Evolutionary conservation across 1,140 invertebrate genomes (phyloP).

Genomic region (Solenopsis invicta): DNA sequence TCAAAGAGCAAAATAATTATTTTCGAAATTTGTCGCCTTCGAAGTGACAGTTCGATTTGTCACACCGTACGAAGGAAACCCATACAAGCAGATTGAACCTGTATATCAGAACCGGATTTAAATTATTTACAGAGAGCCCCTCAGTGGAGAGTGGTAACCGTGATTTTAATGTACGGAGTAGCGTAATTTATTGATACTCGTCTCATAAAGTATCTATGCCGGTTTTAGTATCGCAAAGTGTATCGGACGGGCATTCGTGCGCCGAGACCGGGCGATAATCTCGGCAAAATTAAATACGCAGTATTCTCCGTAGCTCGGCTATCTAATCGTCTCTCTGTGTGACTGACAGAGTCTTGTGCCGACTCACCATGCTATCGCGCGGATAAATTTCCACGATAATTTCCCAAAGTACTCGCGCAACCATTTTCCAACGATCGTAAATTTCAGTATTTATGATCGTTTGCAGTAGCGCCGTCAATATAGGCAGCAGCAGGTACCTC

Average conservation of each 20-base stretch:
- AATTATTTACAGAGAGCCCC: neutral
- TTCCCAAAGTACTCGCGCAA: constrained; percentile 32
- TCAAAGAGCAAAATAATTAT: too few species aligned
- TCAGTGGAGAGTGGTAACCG: neutral
- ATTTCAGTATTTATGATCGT: neutral
- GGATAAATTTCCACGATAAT: constrained; percentile 62
- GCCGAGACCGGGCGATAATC: constrained; percentile 61
- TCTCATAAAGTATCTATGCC: constrained; percentile 1
- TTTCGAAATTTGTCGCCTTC: too few species aligned
- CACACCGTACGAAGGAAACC: neutral
- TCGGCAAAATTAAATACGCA: constrained; percentile 70
- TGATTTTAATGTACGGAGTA: neutral
- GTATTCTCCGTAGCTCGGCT: constrained; percentile 58
- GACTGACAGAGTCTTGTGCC: constrained; percentile 48
- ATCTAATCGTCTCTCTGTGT: constrained; percentile 71
- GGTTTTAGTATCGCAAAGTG: constrained; percentile 9
- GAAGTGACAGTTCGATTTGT: neutral
- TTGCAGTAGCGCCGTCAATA: neutral
- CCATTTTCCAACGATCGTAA: neutral
- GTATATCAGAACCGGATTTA: neutral
- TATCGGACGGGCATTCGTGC: constrained; percentile 18
- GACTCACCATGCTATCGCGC: constrained; percentile 36
- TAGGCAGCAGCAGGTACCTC: neutral
- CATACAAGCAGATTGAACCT: neutral
- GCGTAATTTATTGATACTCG: neutral